phyloP scores from a whole-genome alignment of 1,140 invertebrate species.

The Babylonia areolata region DNA sequence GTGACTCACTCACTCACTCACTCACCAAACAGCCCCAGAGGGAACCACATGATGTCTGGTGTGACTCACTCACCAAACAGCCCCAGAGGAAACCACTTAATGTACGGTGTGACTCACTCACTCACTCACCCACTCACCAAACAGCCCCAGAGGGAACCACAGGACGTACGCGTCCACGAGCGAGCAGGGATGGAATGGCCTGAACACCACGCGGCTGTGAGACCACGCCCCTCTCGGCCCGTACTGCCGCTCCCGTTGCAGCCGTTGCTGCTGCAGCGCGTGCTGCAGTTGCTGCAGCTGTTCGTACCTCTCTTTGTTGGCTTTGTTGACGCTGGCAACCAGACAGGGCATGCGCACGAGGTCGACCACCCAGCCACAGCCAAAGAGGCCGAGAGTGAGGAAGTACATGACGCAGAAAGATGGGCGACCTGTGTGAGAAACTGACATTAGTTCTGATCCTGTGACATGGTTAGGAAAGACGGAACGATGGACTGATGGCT shows the following conservation, averaged over 20 bases:
- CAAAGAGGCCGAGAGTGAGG: constrained; percentile 59
- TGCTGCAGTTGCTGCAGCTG: neutral
- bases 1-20: too few species aligned
- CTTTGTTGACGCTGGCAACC: constrained; percentile 54
- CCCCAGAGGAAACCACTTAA: neutral
- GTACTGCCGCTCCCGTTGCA: neutral
- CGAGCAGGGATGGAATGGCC: constrained; percentile 33
- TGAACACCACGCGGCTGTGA: neutral
- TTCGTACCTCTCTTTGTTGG: constrained; percentile 2
- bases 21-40: too few species aligned
- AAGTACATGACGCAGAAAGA: constrained; percentile 56
- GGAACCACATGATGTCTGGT: too few species aligned
- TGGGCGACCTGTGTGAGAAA: constrained; percentile 33
- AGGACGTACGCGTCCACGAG: constrained; percentile 54
- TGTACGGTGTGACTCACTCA: too few species aligned
- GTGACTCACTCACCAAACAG: neutral
- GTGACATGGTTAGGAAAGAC: neutral
- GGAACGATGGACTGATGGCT: too few species aligned
- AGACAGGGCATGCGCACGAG: constrained; percentile 57
- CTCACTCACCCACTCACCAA: constrained; percentile 47
- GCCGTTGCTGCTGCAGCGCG: neutral
- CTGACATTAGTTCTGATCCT: too few species aligned
- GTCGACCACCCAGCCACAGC: constrained; percentile 58
- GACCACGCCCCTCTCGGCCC: neutral
- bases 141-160: constrained; percentile 58